These are phyloP conservation scores for Phoenicopterus ruber DNA, from an alignment of 2,113 vertebrate genomes.

Conservation along the genomic window DNA sequence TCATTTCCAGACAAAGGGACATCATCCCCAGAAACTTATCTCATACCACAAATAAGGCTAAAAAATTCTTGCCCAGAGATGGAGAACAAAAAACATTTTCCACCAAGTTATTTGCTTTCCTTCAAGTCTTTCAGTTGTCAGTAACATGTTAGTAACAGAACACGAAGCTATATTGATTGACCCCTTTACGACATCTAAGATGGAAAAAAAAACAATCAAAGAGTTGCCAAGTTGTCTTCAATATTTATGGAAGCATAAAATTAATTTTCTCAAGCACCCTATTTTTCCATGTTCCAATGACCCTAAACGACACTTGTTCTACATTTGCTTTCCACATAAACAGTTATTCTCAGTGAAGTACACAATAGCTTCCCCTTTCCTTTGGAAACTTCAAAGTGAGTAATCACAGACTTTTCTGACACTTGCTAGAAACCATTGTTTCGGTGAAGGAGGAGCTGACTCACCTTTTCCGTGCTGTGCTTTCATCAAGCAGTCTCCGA, in stretches of 20 bases:
- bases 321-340: constrained; percentile 19
- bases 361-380: constrained; percentile 47
- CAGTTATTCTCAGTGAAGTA: constrained; percentile 32
- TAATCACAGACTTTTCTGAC: neutral
- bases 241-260: constrained; percentile 16
- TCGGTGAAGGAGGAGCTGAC: neutral
- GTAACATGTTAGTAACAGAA: neutral
- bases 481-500: constrained; percentile 90
- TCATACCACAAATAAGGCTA: neutral
- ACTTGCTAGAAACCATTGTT: neutral
- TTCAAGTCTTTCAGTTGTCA: constrained; percentile 1
- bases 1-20: neutral
- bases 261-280: constrained; percentile 10
- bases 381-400: constrained; percentile 18
- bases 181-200: neutral
- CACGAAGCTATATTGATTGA: neutral
- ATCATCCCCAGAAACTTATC: neutral
- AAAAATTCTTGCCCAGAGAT: neutral
- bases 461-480: constrained; percentile 91
- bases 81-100: neutral
- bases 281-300: constrained; percentile 13
- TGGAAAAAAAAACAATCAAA: neutral
- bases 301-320: neutral
- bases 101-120: neutral
- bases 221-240: constrained; percentile 5